Conservation (phyloP, 92 coral and sea anemone species). For the Galaxea fascicularis region DNA sequence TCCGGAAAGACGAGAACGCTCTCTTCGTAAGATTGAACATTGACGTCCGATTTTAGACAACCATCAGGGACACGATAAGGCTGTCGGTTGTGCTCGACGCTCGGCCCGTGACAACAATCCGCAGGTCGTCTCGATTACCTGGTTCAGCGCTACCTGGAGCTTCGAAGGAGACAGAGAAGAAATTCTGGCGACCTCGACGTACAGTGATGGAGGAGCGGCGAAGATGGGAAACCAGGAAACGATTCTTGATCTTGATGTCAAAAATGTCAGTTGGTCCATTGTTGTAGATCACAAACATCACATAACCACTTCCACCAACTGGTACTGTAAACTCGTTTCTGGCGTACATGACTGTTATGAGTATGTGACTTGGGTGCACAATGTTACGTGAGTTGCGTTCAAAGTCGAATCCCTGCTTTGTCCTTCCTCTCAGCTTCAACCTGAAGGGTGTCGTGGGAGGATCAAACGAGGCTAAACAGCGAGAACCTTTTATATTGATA, state of each 20-base stretch:
- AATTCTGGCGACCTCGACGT: slow-evolving; percentile 50
- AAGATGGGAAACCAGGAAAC: slow-evolving; percentile 53
- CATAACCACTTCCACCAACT: slow-evolving; percentile 62
- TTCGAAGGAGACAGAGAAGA: slow-evolving; percentile 66
- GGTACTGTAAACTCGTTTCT: slow-evolving; percentile 79
- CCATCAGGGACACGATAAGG: slow-evolving; percentile 54
- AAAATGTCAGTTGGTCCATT: slow-evolving; percentile 76
- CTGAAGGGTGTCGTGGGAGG: slow-evolving; percentile 79
- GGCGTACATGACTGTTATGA: slow-evolving; percentile 72
- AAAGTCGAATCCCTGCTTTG: slow-evolving; percentile 70
- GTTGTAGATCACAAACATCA: slow-evolving; percentile 76
- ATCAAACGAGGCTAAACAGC: slow-evolving; percentile 68
- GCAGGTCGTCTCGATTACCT: slow-evolving; percentile 57
- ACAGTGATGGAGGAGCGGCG: slow-evolving; percentile 52
- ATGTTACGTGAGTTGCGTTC: slow-evolving; percentile 64
- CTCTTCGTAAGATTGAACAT: too few relatives aligned
- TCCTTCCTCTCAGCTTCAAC: slow-evolving; percentile 75
- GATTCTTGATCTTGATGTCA: slow-evolving; percentile 76
- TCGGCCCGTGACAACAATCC: slow-evolving; percentile 61
- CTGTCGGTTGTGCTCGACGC: slow-evolving; percentile 59
- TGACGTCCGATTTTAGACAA: too few relatives aligned
- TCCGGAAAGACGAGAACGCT: too few relatives aligned
- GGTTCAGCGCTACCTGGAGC: slow-evolving; percentile 63
- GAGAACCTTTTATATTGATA: slow-evolving; percentile 69
- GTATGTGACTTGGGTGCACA: slow-evolving; percentile 63